Evolutionary conservation across 2,888 invertebrate species (phyloP).

Genomic region (Morpho helenor): DNA sequence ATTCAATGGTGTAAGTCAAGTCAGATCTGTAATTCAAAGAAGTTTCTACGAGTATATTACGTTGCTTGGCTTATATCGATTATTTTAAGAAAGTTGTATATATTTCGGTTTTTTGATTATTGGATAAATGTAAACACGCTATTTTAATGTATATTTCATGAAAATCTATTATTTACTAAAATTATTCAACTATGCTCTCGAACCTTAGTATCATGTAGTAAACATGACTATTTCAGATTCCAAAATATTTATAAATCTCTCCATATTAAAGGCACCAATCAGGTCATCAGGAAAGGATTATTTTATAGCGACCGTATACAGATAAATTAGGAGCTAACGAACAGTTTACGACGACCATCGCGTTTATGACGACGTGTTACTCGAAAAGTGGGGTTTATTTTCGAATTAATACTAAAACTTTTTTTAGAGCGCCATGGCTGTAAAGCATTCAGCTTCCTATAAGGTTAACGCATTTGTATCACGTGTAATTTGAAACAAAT

Average conservation of each 20-base stretch:
- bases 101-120: too few species aligned
- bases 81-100: too few species aligned
- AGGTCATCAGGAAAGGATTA: slow-evolving; percentile 18
- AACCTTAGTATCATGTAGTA: too few species aligned
- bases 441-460: slow-evolving; percentile 8
- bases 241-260: slow-evolving; percentile 3
- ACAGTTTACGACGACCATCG: slow-evolving; percentile 48
- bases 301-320: slow-evolving; percentile 29
- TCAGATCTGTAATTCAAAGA: too few species aligned
- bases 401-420: slow-evolving; percentile 13
- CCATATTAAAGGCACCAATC: slow-evolving; percentile 14
- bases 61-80: too few species aligned
- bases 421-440: neutral
- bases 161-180: too few species aligned
- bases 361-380: slow-evolving; percentile 19
- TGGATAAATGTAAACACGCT: too few species aligned
- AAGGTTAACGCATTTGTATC: neutral
- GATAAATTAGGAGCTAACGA: slow-evolving; percentile 61
- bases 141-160: too few species aligned
- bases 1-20: too few species aligned
- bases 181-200: too few species aligned
- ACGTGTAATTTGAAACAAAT: neutral
- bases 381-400: slow-evolving; percentile 19
- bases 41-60: too few species aligned
- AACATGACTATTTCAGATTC: too few species aligned